These are phyloP conservation scores for Caretta caretta DNA, from an alignment of 2,113 vertebrate genomes.

Conservation along the genomic window DNA sequence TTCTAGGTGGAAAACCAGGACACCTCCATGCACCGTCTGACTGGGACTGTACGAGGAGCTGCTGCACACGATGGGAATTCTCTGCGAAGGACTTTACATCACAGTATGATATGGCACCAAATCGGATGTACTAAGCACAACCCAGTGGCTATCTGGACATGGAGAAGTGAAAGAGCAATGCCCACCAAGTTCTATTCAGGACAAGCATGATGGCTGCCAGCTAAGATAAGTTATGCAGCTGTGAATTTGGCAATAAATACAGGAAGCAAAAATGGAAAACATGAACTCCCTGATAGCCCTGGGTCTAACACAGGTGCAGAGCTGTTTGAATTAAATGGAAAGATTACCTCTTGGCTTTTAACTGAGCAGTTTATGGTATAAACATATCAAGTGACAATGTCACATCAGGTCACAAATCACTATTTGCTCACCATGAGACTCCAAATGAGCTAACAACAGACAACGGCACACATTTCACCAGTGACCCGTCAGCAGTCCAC, in stretches of 20 bases:
- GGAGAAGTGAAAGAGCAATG: background rate
- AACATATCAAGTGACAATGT: background rate
- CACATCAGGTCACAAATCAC: background rate
- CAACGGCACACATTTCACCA: background rate
- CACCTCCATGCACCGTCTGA: fast-evolving
- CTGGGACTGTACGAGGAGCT: fast-evolving
- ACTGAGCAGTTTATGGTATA: background rate
- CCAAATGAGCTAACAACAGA: background rate
- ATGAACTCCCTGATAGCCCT: background rate
- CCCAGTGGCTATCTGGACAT: fast-evolving
- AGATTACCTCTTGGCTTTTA: fast-evolving
- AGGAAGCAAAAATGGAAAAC: background rate
- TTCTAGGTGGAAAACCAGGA: background rate
- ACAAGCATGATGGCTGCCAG: background rate
- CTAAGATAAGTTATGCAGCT: background rate
- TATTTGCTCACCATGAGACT: background rate
- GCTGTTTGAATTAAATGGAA: background rate
- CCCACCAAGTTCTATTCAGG: background rate
- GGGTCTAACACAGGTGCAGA: background rate
- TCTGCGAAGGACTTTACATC: background rate
- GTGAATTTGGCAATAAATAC: background rate
- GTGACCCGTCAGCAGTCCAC: background rate
- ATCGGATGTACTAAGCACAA: fast-evolving
- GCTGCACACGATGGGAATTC: background rate
- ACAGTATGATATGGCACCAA: fast-evolving